Conservation (phyloP, 2,888 invertebrate species). For the Drosophila maculinotata region DNA sequence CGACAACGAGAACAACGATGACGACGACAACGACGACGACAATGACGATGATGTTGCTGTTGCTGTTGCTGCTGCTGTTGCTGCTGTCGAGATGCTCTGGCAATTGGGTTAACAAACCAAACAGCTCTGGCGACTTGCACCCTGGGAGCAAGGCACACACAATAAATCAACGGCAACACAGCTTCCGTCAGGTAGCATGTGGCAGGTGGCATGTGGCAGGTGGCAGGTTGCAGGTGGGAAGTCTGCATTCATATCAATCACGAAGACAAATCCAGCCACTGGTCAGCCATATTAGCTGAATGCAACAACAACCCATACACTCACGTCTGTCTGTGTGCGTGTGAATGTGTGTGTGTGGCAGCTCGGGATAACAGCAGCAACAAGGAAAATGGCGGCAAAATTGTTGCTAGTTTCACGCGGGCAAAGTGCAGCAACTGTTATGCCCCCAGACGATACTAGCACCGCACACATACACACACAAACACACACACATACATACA, state of each 20-base stretch:
- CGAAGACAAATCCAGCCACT: constrained; percentile 32
- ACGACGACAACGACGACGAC: constrained; percentile 21
- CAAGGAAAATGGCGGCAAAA: constrained; percentile 71
- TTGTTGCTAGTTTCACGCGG: constrained; percentile 65
- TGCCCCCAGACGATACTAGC: constrained; percentile 19
- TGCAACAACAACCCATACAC: constrained; percentile 14
- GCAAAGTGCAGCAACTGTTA: constrained; percentile 19
- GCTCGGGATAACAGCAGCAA: constrained; percentile 42
- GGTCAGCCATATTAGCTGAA: constrained; percentile 41
- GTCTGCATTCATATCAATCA: constrained; percentile 66
- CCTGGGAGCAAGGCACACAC: constrained; percentile 13
- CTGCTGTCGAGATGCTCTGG: constrained; percentile 12
- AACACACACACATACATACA: constrained; percentile 1
- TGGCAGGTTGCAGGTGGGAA: constrained; percentile 14
- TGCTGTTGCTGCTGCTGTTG: constrained; percentile 6
- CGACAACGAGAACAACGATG: constrained; percentile 25
- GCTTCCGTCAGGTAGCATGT: not conserved
- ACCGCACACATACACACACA: constrained; percentile 9
- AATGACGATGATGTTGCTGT: constrained; percentile 16
- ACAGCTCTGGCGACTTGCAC: constrained; percentile 34
- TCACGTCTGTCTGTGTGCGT: constrained; percentile 1
- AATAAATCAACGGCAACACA: constrained; percentile 53
- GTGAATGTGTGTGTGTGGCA: constrained; percentile 1
- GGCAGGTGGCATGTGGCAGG: not conserved
- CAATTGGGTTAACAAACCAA: constrained; percentile 80